Percentiles rank a stretch among this genome's conserved stretches.
These are phyloP conservation scores for Saccostrea glomerata DNA, from an alignment of 1,140 invertebrate species.

Conservation along the genomic window DNA sequence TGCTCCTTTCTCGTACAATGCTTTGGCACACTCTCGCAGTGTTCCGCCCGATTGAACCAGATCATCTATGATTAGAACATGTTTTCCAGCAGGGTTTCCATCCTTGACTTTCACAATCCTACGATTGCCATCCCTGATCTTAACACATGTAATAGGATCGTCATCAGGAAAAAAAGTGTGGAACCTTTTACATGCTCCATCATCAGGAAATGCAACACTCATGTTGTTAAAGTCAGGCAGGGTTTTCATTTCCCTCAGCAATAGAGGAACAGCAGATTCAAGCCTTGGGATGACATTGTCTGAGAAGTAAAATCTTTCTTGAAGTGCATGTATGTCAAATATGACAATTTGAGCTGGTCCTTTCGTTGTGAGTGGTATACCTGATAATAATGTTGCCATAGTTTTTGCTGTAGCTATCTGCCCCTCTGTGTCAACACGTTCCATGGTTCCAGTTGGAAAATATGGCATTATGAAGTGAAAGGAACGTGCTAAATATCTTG, in stretches of 20 bases:
- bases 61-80: constrained; percentile 79
- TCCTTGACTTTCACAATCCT: constrained; percentile 77
- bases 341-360: constrained; percentile 79
- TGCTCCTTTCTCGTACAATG: constrained; percentile 73
- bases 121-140: constrained; percentile 75
- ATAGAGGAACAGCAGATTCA: constrained; percentile 75
- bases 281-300: constrained; percentile 69
- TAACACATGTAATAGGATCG: constrained; percentile 75
- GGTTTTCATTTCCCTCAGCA: constrained; percentile 66
- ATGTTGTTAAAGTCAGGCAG: constrained; percentile 66
- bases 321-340: constrained; percentile 79
- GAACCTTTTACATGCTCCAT: constrained; percentile 78
- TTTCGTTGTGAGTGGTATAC: constrained; percentile 76
- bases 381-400: constrained; percentile 76
- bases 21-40: constrained; percentile 77
- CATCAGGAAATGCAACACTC: constrained; percentile 78
- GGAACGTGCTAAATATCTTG: constrained; percentile 78
- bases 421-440: constrained; percentile 78
- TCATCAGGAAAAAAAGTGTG: constrained; percentile 70
- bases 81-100: constrained; percentile 73
- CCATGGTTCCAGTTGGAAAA: constrained; percentile 80
- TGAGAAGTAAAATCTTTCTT: constrained; percentile 79
- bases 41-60: constrained; percentile 79
- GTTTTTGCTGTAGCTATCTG: constrained; percentile 80
- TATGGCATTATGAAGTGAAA: constrained; percentile 79